These are phyloP conservation scores for Campylomormyrus numenius DNA, from an alignment of 2,113 vertebrate species.

Conservation along the genomic window DNA sequence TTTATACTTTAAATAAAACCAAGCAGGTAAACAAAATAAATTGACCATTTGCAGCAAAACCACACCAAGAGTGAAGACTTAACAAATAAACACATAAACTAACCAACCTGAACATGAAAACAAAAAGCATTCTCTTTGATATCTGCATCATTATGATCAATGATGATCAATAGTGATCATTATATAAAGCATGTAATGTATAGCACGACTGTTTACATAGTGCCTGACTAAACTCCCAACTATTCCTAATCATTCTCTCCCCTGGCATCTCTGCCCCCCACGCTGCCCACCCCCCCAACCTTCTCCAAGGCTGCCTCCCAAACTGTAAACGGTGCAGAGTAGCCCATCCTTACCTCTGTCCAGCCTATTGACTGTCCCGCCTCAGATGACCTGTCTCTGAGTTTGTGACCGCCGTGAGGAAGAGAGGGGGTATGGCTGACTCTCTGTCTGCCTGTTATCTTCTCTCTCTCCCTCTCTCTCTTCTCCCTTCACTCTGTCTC, in stretches of 20 bases:
- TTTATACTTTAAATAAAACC: not conserved
- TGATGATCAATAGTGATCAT: not conserved
- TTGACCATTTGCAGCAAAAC: not conserved
- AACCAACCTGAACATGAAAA: not conserved
- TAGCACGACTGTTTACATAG: not conserved
- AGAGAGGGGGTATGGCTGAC: not conserved
- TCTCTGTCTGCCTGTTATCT: not conserved
- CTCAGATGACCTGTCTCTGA: not conserved
- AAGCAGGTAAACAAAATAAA: not conserved
- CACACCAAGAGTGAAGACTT: not conserved
- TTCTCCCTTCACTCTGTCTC: not conserved
- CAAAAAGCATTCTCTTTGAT: not conserved
- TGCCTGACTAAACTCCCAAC: not conserved
- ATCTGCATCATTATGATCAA: not conserved
- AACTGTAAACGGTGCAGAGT: not conserved
- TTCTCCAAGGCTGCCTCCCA: not conserved
- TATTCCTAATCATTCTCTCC: not conserved
- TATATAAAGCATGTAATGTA: not conserved
- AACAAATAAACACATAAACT: not conserved
- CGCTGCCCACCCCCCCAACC: not conserved
- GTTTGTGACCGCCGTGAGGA: not conserved
- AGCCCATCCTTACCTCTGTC: not conserved
- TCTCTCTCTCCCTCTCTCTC: slow-evolving; percentile 8
- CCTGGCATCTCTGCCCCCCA: not conserved
- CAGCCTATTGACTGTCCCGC: not conserved